Evolutionary conservation across 1,140 invertebrate genomes (phyloP), one percentile per base, ranked within the genome.

Genomic region (Pentalonia nigronervosa): DNA sequence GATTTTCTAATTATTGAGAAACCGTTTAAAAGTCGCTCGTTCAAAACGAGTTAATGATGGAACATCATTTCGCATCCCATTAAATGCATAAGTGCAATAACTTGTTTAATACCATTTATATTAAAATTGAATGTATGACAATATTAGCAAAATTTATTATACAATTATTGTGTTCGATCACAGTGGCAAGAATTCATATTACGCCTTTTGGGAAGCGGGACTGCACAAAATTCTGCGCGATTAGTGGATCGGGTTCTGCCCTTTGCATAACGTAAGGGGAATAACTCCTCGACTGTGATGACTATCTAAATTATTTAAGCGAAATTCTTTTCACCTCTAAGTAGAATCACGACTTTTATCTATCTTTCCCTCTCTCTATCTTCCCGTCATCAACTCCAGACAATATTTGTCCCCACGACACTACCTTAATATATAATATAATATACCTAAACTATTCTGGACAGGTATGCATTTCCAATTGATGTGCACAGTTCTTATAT

Each of bases 181-280:
- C 30, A n/a, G 4, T n/a, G 6, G 14, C 30, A 17, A 34, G 14
- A 17, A 76, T n/a, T 76, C n/a, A 7, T n/a, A 0, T 0, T 23
- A 14, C 6, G 30, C 0, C 7, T 76, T 76, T 67, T 7, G 30
- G n/a, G 17, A 6, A 76, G n/a, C 20, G 11, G 4, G 60, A 76
- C 30, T 76, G 60, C 14, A 76, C 14, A 76, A n/a, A 76, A 76
- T 76, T 14, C 4, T 14, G 6, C 14, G 14, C 14, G 11, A n/a
- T 17, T 30, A 76, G 60, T n/a, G n/a, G 14, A 76, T 23, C n/a
- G n/a, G 1, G 9, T 30, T 76, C 11, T 6, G 14, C 7, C 14
- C 17, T n/a, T 7, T 30, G 1, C 4, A n/a, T 0, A n/a, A 17
- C 17, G 30, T n/a, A n/a, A 76, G 0, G 14, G 6, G n/a, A n/a